phyloP scores from a whole-genome alignment of 1,140 invertebrate species.

The Eurosta solidaginis region DNA sequence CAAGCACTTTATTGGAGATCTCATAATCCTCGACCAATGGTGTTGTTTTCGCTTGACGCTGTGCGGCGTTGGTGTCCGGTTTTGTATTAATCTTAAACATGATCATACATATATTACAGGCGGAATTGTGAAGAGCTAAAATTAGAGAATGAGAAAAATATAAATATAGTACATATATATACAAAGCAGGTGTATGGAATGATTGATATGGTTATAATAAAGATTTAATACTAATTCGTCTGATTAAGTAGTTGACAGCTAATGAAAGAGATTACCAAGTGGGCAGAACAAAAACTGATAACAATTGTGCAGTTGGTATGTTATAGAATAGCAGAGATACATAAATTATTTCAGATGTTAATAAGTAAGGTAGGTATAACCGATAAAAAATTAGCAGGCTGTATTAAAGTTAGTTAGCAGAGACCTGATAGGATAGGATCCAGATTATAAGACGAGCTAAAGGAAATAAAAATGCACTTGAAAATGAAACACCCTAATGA shows the following conservation, averaged over 20 bases:
- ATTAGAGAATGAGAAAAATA: not conserved
- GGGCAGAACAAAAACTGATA: not conserved
- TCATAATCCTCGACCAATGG: slow-evolving; percentile 91
- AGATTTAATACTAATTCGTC: not conserved
- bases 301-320: no score
- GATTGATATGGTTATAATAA: not conserved
- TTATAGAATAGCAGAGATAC: no score
- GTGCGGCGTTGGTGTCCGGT: slow-evolving; percentile 5
- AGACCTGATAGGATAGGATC: no score
- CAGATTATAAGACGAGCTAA: no score
- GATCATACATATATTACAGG: not conserved
- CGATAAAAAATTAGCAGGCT: no score
- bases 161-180: not conserved
- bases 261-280: not conserved
- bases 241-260: not conserved
- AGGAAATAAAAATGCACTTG: no score
- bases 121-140: not conserved
- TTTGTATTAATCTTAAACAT: slow-evolving; percentile 26
- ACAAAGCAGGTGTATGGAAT: not conserved
- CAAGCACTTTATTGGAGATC: slow-evolving; percentile 91
- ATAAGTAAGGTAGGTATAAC: no score
- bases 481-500: no score
- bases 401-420: no score
- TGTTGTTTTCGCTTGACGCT: slow-evolving; percentile 69
- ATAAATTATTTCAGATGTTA: no score